Evolutionary conservation across 1,140 invertebrate species (phyloP).

Genomic region (Drosophila virilis): DNA sequence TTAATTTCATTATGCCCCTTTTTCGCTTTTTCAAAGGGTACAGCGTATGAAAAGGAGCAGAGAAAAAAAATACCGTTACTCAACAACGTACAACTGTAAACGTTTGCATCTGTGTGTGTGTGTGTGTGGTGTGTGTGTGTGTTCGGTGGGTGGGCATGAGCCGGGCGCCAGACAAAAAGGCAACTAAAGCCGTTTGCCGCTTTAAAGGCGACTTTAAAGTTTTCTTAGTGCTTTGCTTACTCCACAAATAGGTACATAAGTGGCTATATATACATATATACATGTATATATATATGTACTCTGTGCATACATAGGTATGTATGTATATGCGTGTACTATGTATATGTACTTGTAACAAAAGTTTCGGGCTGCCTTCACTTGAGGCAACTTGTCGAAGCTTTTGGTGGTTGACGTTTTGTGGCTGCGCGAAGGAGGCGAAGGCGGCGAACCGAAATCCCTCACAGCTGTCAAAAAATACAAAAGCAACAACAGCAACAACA

Average conservation of each 20-base stretch:
- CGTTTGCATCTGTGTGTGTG: not conserved
- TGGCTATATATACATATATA: not conserved
- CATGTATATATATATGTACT: not conserved
- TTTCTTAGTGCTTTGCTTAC: slow-evolving; percentile 4
- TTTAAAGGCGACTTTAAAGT: slow-evolving; percentile 65
- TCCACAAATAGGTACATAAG: slow-evolving; percentile 9
- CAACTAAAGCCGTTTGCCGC: slow-evolving; percentile 22
- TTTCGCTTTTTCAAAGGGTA: not conserved
- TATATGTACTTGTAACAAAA: slow-evolving; percentile 39
- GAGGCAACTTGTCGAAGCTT: slow-evolving; percentile 66
- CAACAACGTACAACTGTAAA: slow-evolving; percentile 14
- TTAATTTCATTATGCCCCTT: not conserved
- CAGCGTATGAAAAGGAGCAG: not conserved
- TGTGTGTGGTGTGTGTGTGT: not conserved
- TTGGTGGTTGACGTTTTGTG: slow-evolving; percentile 24
- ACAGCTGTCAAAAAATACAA: slow-evolving; percentile 32
- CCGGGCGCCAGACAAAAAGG: slow-evolving; percentile 38
- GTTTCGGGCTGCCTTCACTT: slow-evolving; percentile 46
- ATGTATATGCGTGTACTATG: not conserved
- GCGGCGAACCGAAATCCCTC: not conserved
- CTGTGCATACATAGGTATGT: not conserved
- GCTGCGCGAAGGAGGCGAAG: not conserved
- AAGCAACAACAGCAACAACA: slow-evolving; percentile 15
- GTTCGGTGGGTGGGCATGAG: not conserved
- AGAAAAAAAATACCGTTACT: slow-evolving; percentile 3